Conservation (phyloP, 2,888 invertebrate species). For the Rhaphigaster nebulosa region DNA sequence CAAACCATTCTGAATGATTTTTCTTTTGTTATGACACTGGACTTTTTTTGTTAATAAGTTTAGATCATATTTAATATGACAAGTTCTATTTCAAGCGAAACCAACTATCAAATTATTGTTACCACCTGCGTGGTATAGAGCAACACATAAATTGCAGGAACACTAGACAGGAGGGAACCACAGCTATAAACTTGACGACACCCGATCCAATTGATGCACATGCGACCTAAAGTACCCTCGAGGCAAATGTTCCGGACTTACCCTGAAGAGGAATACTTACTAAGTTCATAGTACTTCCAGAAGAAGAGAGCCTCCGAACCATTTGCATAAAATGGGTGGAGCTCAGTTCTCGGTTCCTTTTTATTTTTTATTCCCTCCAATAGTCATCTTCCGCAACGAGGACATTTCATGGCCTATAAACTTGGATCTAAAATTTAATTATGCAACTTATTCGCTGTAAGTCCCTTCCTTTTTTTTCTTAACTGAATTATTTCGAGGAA, state of each 20-base stretch:
- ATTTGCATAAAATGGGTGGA: constrained; percentile 1
- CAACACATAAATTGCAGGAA: neutral
- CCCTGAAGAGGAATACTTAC: constrained; percentile 5
- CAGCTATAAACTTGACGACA: constrained; percentile 16
- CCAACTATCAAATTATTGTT: neutral
- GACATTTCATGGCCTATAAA: constrained; percentile 10
- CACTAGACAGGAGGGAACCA: neutral
- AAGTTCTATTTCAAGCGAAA: neutral
- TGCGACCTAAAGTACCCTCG: neutral
- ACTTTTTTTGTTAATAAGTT: neutral
- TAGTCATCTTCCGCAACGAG: constrained; percentile 24
- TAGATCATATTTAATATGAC: neutral
- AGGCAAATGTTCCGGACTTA: neutral
- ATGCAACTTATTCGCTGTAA: constrained; percentile 21
- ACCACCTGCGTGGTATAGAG: neutral
- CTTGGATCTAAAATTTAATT: neutral
- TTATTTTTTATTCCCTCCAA: constrained; percentile 34
- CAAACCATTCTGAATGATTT: too few species aligned
- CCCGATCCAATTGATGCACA: constrained; percentile 5
- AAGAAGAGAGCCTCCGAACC: neutral
- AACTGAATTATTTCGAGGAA: neutral
- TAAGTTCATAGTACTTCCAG: neutral
- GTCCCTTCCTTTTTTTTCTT: neutral
- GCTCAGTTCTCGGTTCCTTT: constrained; percentile 1
- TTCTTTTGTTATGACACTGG: too few species aligned